phyloP scores from a whole-genome alignment of 1,140 invertebrate genomes.

The Hyles euphorbiae region DNA sequence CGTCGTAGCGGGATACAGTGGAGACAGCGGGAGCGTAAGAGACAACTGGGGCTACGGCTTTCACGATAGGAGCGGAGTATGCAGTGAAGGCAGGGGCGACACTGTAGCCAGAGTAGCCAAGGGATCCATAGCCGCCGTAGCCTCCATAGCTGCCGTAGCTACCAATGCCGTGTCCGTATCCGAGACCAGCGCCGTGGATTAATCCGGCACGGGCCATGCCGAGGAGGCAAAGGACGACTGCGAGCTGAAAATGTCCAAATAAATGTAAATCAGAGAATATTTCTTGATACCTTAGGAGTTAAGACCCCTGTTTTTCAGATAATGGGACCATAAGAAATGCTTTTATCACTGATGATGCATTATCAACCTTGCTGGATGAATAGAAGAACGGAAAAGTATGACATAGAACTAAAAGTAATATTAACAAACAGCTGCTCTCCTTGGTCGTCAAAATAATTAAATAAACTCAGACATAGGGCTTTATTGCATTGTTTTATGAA shows the following conservation, averaged over 20 bases:
- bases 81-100: conserved; percentile 13
- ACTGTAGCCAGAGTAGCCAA: conserved; percentile 21
- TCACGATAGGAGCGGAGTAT: conserved; percentile 24
- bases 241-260: conserved; percentile 21
- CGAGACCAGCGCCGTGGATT: conserved; percentile 23
- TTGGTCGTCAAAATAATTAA: too few relatives aligned
- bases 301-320: too few relatives aligned
- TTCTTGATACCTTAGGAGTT: too few relatives aligned
- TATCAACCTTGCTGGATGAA: too few relatives aligned
- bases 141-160: conserved; percentile 18
- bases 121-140: conserved; percentile 13
- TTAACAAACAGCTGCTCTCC: too few relatives aligned
- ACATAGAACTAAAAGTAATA: too few relatives aligned
- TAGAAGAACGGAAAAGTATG: too few relatives aligned
- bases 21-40: conserved; percentile 30
- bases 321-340: too few relatives aligned
- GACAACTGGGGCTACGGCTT: conserved; percentile 16
- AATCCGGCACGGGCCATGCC: conserved; percentile 27
- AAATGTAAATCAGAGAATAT: too few relatives aligned
- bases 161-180: conserved; percentile 18
- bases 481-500: too few relatives aligned
- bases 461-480: too few relatives aligned
- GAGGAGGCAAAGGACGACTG: conserved; percentile 25
- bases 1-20: conserved; percentile 27
- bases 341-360: too few relatives aligned